Conservation (phyloP, 2,888 invertebrate species). For the Drosophila testacea region DNA sequence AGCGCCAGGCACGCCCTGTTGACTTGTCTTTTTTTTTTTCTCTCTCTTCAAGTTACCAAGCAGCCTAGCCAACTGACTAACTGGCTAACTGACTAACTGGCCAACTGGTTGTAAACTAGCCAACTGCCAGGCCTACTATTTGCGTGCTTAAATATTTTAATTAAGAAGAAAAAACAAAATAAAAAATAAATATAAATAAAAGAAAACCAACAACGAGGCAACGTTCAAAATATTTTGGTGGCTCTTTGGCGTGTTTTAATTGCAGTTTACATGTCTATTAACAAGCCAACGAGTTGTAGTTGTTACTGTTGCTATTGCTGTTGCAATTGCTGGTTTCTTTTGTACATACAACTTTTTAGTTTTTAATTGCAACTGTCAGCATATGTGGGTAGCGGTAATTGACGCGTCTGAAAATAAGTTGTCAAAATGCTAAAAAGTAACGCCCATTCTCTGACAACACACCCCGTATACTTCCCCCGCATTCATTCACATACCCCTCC, state of each 20-base stretch:
- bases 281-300: constrained; percentile 50
- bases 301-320: constrained; percentile 11
- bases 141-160: constrained; percentile 78
- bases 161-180: constrained; percentile 53
- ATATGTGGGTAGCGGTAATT: constrained; percentile 72
- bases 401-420: constrained; percentile 63
- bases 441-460: constrained; percentile 34
- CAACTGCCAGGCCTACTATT: constrained; percentile 73
- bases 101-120: constrained; percentile 61
- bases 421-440: constrained; percentile 54
- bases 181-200: constrained; percentile 27
- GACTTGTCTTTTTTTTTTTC: constrained; percentile 32
- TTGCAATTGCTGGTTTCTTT: constrained; percentile 32
- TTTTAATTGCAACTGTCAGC: constrained; percentile 79
- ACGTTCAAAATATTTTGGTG: constrained; percentile 73
- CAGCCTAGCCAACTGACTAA: constrained; percentile 33
- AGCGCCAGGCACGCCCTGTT: constrained; percentile 66
- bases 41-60: constrained; percentile 23
- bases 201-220: constrained; percentile 43
- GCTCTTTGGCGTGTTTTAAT: constrained; percentile 70
- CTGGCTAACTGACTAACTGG: constrained; percentile 35
- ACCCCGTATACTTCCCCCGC: background rate
- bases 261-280: constrained; percentile 79
- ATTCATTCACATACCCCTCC: constrained; percentile 1
- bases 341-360: constrained; percentile 45